These are phyloP conservation scores for Punctoribates punctum DNA, from an alignment of 2,888 invertebrate species.

Conservation along the genomic window DNA sequence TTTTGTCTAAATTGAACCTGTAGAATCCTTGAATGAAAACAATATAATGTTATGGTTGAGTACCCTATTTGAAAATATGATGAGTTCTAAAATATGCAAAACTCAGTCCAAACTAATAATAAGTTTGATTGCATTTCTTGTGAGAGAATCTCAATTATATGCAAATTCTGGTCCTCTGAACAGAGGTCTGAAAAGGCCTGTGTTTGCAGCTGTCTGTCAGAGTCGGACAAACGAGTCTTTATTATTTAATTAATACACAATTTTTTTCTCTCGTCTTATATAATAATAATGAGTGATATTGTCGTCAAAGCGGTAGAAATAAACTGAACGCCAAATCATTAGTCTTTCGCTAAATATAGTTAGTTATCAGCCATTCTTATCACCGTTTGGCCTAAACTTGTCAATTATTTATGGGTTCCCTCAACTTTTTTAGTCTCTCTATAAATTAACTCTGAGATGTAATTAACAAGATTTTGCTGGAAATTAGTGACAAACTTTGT, in stretches of 20 bases:
- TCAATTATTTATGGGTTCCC: conserved; percentile 20
- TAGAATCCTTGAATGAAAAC: no score
- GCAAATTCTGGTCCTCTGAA: background rate
- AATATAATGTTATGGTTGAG: no score
- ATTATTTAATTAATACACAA: conserved; percentile 25
- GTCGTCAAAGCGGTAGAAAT: background rate
- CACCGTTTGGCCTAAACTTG: background rate
- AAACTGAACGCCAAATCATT: background rate
- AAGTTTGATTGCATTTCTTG: background rate
- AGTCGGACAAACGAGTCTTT: conserved; percentile 11
- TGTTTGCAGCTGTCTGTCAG: conserved; percentile 10
- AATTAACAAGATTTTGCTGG: conserved; percentile 3
- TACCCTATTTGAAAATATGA: no score
- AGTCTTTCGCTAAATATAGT: background rate
- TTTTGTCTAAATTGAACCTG: no score
- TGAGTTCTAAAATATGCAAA: background rate
- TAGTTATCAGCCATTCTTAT: conserved; percentile 10
- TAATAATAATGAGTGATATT: background rate
- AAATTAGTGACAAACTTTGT: background rate
- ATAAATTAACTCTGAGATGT: conserved; percentile 12
- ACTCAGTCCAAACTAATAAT: background rate
- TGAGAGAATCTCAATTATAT: background rate
- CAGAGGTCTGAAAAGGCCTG: background rate
- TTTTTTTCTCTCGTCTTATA: background rate
- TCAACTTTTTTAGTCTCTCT: background rate